Evolutionary conservation across 2,888 invertebrate species (phyloP), one percentile per base, ranked within the genome.

Genomic region (Drosophila mettleri): DNA sequence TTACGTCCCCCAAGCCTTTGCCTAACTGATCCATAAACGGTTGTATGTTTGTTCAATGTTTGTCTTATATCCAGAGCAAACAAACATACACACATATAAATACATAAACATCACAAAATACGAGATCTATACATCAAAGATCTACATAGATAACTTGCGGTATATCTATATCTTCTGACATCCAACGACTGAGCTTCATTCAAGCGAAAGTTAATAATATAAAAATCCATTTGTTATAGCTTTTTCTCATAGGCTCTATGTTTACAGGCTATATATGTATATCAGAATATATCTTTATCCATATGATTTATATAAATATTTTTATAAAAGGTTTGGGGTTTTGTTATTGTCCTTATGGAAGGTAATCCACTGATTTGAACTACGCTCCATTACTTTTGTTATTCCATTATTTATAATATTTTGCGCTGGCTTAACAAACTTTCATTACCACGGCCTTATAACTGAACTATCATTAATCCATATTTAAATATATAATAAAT

Each of bases 381-480:
- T 64, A 36, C 66, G 71, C 72, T 55, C 33, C 61, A 66, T 70
- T 60, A 49, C 22, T 51, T 51, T 34, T 16, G 16, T 45, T 59
- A 24, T 10, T 8, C 31, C 57, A 59, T 60, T 24, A 51, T 57
- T 60, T 70, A 24, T 79, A 76, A 77, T 65, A 78, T 16, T 69
- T 66, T 68, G 59, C 82, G 64, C 69, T 69, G 72, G 77, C 73
- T 57, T 43, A 70, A 78, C 45, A 80, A 60, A 58, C 52, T 41
- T 22, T 43, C 76, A 86, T 82, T 77, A 72, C 27, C 88, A 87
- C 69, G 58, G 65, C 33, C 41, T 67, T 59, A 57, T 74, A 77
- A 82, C 41, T 51, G 20, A 54, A 58, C 52, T 39, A 55, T 43
- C 29, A 59, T 52, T 36, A 51, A 48, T 27, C 7, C n/a, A 52